Conservation (phyloP, 2,113 vertebrate species). For the Anthoscopus minutus region DNA sequence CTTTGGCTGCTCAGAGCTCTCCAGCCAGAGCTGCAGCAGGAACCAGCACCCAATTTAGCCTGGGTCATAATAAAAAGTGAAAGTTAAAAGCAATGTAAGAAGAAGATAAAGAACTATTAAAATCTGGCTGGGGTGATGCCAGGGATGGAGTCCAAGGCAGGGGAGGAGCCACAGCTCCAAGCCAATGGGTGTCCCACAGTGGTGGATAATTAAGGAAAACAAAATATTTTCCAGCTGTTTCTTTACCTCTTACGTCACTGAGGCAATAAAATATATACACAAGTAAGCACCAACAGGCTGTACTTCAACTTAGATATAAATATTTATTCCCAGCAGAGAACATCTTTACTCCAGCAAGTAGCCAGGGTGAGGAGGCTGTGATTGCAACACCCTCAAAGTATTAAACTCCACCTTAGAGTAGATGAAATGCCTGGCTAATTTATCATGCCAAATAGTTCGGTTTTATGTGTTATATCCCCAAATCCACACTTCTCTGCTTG, state of each 20-base stretch:
- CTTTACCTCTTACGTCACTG: neutral
- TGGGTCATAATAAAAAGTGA: slow-evolving; percentile 41
- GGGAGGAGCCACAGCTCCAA: neutral
- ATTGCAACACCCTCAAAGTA: neutral
- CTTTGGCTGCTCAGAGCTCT: neutral
- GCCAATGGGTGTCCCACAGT: neutral
- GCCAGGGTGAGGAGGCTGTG: neutral
- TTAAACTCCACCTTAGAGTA: neutral
- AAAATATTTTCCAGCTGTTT: slow-evolving; percentile 46
- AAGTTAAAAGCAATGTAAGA: slow-evolving; percentile 27
- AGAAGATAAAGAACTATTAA: slow-evolving; percentile 40
- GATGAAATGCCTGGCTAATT: neutral
- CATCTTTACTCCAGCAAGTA: neutral
- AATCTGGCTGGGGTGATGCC: slow-evolving; percentile 18
- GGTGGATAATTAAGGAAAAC: slow-evolving; percentile 24
- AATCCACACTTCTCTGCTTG: neutral
- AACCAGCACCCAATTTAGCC: slow-evolving; percentile 44
- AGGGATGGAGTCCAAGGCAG: neutral
- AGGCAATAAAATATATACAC: slow-evolving; percentile 29
- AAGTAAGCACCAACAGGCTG: neutral
- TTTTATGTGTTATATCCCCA: neutral
- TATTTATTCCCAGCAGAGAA: slow-evolving; percentile 4
- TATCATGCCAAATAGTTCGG: neutral
- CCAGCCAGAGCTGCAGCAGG: neutral
- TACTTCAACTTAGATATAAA: neutral